Evolutionary conservation across 2,797 vertebrate species (phyloP).

Genomic region (Micromesistius poutassou): DNA sequence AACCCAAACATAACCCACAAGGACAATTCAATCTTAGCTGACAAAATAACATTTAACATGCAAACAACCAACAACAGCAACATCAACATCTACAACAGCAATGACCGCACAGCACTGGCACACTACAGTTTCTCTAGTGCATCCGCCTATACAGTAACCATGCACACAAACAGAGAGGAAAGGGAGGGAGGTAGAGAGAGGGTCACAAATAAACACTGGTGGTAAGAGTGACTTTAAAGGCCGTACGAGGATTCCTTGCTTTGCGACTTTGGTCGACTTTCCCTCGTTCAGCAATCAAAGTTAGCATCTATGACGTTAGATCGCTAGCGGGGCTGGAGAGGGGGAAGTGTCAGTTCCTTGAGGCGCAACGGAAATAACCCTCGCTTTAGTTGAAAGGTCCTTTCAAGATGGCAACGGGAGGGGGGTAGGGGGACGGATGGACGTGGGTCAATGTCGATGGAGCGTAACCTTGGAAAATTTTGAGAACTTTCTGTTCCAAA

Average conservation of each 20-base stretch:
- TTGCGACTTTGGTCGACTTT: background rate
- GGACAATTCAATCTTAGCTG: background rate
- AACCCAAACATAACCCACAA: background rate
- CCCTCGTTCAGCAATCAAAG: background rate
- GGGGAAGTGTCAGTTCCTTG: background rate
- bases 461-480: background rate
- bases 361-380: background rate
- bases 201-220: slow-evolving; percentile 40
- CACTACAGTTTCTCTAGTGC: slow-evolving; percentile 24
- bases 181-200: slow-evolving; percentile 42
- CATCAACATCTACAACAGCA: slow-evolving; percentile 20
- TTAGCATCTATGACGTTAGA: background rate
- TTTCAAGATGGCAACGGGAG: background rate
- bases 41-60: background rate
- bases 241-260: background rate
- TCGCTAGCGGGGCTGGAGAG: no score
- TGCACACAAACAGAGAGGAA: slow-evolving; percentile 49
- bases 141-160: slow-evolving; percentile 37
- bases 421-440: background rate
- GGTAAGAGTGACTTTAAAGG: background rate
- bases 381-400: background rate
- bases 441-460: background rate
- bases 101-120: slow-evolving; percentile 44
- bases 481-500: background rate
- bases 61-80: background rate